Base-by-base conservation (phyloP, 2,888 invertebrate species). In the Lamellibrachia satsuma region DNA sequence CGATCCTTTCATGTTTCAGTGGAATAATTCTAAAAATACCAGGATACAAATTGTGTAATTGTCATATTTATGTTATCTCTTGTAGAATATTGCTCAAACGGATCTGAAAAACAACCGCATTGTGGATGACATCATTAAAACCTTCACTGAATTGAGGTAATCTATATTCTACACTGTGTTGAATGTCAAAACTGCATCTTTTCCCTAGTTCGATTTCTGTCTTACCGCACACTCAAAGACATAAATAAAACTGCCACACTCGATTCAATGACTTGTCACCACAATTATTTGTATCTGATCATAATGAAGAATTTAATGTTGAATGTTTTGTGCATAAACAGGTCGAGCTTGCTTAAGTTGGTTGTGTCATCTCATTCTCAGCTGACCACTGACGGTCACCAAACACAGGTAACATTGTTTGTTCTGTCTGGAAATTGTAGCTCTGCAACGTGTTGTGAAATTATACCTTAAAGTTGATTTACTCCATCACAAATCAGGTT, bases 61-160 rank as follows among this genome's bases (percentile, higher is more conserved):
- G 1, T 91, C 11, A 91, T 91, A 27, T 90, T 39, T 92, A 60
- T 27, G 3, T 92, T 90, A 51, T 75, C 75, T 52, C 91, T 92
- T 93, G 7, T 92, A 96, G 94, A 96, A 96, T 93, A 96, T 96
- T 1, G 96, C 96, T 92, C 97, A 97, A 92, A 96, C 96, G 92
- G 97, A 97, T 92, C 95, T 97, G 15, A 95, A 96, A n/a, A 96
- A 96, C 52, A 97, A 97, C 94, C 96, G 97, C 94, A 94, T 96
- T 55, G 93, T 97, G 90, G 97, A 97, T 94, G 96, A 97, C 92
- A 94, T 97, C 39, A 96, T 97, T 90, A 92, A 94, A 39, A 94
- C 96, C 90, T 96, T 96, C 94, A 92, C 90, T 52, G 90, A 91
- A 91, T 60, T 94, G 9, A 94, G 94, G 94, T 94, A 91, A 75